Base-by-base conservation (phyloP, 2,113 vertebrate species). In the Chloropsis hardwickii region DNA sequence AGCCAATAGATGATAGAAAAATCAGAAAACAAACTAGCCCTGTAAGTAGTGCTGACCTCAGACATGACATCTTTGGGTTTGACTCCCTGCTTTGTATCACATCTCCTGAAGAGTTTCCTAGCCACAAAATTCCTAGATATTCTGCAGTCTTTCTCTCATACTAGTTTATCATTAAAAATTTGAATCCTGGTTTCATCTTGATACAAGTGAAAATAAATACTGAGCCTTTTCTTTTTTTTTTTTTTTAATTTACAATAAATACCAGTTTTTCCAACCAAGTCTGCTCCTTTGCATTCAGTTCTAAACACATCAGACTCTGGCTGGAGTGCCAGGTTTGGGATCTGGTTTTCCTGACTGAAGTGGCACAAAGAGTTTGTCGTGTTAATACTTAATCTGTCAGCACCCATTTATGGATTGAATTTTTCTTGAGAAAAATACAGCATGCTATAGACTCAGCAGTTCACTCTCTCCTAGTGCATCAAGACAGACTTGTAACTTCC, bases 61-160 rank as follows among this genome's bases (percentile, higher is more conserved):
- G 70, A 66, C 1, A 2, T 9, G 24, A 50, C 12, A 42, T 45
- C 14, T 2, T 0, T 3, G 4, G 29, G 13, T 54, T 70, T 42
- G 33, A 78, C 31, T 85, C 51, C n/a, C 20, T 62, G 37, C 39
- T 82, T 74, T 80, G 42, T 44, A 35, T 23, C 5, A 14, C 15
- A 29, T 45, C 29, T 74, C 31, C 73, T 13, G 21, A 40, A 33
- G 44, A 72, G 13, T 28, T 81, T 81, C 53, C 44, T 57, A 48
- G 60, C 25, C n/a, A 61, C 45, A 65, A 21, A 81, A 57, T 21
- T 51, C 48, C 28, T 50, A 15, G 11, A 10, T 66, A 42, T 45
- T 70, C 45, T 84, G 37, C 37, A 65, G 37, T 69, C 28, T 73
- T 58, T 24, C 39, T 74, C 17, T 74, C 28, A 33, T 58, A 88